Conservation (phyloP, 2,797 vertebrate genomes). For the Pipistrellus pipistrellus region DNA sequence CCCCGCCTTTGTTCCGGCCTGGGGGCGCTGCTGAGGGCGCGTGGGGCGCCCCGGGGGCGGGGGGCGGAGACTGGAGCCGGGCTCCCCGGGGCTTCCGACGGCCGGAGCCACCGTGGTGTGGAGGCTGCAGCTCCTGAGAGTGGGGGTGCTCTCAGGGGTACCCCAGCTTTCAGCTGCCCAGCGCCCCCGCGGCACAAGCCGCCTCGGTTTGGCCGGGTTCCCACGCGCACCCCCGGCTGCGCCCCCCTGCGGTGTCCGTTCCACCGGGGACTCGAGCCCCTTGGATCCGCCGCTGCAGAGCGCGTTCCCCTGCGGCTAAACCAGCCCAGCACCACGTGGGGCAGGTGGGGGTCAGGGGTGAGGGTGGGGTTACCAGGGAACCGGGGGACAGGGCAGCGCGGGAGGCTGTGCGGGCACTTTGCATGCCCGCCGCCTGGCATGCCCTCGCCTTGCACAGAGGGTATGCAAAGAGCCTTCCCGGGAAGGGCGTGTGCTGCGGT, state of each 20-base stretch:
- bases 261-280: background rate
- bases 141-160: background rate
- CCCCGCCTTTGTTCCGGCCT: slow-evolving; percentile 77
- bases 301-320: slow-evolving; percentile 54
- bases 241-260: slow-evolving; percentile 71
- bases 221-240: slow-evolving; percentile 69
- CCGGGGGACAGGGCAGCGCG: too few relatives aligned
- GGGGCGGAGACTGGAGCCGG: background rate
- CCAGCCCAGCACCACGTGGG: background rate
- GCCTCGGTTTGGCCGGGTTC: slow-evolving; percentile 63
- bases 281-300: background rate
- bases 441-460: background rate
- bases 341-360: background rate
- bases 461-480: background rate
- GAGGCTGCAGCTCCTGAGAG: slow-evolving; percentile 3
- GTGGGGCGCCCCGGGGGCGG: background rate
- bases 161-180: background rate
- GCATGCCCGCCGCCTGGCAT: too few relatives aligned
- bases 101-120: background rate
- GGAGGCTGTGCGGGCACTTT: too few relatives aligned
- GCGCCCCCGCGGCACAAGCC: slow-evolving; percentile 57
- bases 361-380: background rate
- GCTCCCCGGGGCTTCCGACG: slow-evolving; percentile 58
- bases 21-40: slow-evolving; percentile 30
- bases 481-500: background rate